Conservation (phyloP, 2,113 vertebrate species). For the Gymnogyps californianus region DNA sequence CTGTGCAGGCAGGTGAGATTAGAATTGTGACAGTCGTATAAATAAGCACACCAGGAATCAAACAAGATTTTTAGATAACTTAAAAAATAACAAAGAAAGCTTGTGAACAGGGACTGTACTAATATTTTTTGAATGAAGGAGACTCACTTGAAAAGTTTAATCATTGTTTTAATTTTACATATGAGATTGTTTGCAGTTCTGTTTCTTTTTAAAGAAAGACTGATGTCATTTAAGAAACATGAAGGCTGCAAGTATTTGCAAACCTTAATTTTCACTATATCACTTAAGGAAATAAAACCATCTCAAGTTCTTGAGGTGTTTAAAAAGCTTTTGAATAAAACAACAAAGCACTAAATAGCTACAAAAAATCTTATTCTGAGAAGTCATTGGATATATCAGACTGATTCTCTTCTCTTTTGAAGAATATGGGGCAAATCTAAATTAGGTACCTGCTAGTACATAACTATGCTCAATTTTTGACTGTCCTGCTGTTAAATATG, state of each 20-base stretch:
- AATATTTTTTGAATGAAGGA: slow-evolving; percentile 28
- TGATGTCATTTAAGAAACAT: neutral
- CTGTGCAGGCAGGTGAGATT: neutral
- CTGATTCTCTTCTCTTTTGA: neutral
- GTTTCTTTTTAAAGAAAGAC: neutral
- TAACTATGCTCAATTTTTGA: neutral
- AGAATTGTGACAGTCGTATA: neutral
- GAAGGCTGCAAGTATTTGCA: neutral
- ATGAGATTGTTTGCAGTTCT: neutral
- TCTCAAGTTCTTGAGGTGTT: neutral
- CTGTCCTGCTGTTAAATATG: neutral
- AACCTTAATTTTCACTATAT: neutral
- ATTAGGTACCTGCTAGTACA: neutral
- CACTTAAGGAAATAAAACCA: neutral
- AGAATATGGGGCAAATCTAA: neutral
- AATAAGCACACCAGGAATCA: neutral
- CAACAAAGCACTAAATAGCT: neutral
- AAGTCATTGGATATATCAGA: neutral
- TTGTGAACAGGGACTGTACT: neutral
- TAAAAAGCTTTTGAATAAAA: neutral
- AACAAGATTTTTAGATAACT: neutral
- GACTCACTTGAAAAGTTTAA: neutral
- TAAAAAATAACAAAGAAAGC: neutral
- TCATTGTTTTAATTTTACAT: neutral
- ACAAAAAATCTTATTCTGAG: neutral